A percentile compares a stretch with the other conserved stretches of the same genome.
phyloP scores from a whole-genome alignment of 2,113 vertebrate species.

The Marcusenius ussheri region DNA sequence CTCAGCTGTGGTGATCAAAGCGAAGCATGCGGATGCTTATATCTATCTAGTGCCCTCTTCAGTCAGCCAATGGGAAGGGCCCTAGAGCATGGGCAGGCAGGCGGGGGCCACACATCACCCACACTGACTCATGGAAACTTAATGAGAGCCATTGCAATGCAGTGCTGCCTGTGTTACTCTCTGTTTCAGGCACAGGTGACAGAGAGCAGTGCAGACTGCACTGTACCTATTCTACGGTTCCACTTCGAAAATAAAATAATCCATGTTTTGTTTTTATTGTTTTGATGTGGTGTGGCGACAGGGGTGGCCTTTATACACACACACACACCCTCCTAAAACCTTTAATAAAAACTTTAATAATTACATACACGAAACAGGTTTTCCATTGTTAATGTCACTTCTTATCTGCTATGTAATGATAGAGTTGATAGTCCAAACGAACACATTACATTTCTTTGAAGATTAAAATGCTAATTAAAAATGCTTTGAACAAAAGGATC shows the following conservation, averaged over 20 bases:
- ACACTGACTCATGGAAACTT: constrained; percentile 42
- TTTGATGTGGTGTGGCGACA: background rate
- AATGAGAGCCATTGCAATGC: constrained; percentile 18
- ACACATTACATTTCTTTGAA: background rate
- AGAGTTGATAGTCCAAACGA: background rate
- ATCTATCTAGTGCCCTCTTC: constrained; percentile 45
- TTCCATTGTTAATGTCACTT: background rate
- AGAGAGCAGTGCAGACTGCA: background rate
- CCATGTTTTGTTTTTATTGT: background rate
- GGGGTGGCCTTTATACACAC: background rate
- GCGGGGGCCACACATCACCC: constrained; percentile 13
- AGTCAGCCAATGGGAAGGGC: constrained; percentile 55
- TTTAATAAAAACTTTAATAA: background rate
- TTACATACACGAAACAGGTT: background rate
- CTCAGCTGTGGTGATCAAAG: constrained; percentile 27
- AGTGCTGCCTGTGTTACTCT: background rate
- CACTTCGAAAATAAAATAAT: background rate
- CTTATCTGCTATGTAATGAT: background rate
- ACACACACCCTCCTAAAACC: background rate
- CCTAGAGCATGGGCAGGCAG: constrained; percentile 21
- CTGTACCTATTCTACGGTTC: background rate
- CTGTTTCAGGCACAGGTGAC: background rate
- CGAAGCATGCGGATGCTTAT: constrained; percentile 54
- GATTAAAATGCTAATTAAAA: background rate
- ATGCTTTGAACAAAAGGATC: background rate